Evolutionary conservation across 1,140 invertebrate genomes (phyloP), one percentile per base, ranked within the genome.

Genomic region (Lucilia sericata): DNA sequence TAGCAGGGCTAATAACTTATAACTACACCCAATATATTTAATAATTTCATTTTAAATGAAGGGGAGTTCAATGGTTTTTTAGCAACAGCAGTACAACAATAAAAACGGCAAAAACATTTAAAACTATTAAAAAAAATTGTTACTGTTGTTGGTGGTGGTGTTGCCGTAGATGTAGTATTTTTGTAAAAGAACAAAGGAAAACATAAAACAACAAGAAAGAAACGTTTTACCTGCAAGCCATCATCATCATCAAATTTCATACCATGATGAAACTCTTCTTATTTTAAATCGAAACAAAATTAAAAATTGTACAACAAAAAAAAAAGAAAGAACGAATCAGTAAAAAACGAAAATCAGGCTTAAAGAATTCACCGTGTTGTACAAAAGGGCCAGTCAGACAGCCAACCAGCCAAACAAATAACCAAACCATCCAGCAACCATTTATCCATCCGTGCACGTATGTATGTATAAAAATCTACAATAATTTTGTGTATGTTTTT

Each of bases 181-280:
- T n/a, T 70, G 8, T 19, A 70, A 70, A 70, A 70, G 65, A 70
- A 70, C 65, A 70, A 70, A 70, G 65, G 19, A 70, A 70, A 70
- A 70, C 65, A 7, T 70, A 60, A 70, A 70, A 30, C 25, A 70
- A 70, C 7, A 70, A 55, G 65, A 70, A 70, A 55, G 65, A 70
- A 70, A 70, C n/a, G 65, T 70, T 70, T 70, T 70, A 70, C 65
- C 65, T 70, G 65, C 65, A 70, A 70, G 65, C 65, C 65, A 70
- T 70, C 65, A 60, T 60, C 14, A 60, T 60, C n/a, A 70, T 70
- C 65, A 70, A 70, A 70, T 70, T 70, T 70, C 65, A 70, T 70
- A 21, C 19, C 65, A 70, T 70, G 65, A 70, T 70, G 65, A 70
- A 70, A 70, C 65, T 70, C 65, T 70, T 70, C 65, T 70, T 70